phyloP scores from a whole-genome alignment of 2,888 invertebrate species.

The Nasonovia ribisnigri region DNA sequence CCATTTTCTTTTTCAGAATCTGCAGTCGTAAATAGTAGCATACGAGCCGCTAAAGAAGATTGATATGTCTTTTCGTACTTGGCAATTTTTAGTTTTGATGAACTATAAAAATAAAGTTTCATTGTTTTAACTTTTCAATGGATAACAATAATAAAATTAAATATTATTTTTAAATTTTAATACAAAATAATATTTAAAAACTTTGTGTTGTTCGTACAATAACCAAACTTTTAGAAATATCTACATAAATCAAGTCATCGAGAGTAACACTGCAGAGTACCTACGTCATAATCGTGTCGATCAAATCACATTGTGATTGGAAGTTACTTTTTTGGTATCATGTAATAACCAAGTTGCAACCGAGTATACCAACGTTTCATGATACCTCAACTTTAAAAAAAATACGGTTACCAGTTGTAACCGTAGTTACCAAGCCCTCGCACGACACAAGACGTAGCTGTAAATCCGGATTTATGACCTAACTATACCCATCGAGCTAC shows the following conservation, averaged over 20 bases:
- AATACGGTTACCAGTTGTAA: too few species aligned
- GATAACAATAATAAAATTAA: background rate
- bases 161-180: background rate
- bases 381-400: too few species aligned
- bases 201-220: background rate
- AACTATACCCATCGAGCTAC: too few species aligned
- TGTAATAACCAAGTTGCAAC: too few species aligned
- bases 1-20: constrained; percentile 25
- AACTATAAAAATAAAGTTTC: constrained; percentile 24
- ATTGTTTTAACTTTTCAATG: background rate
- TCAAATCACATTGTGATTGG: too few species aligned
- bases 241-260: background rate
- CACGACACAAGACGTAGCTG: too few species aligned
- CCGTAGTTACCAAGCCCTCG: too few species aligned
- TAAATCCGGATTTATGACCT: too few species aligned
- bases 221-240: background rate
- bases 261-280: too few species aligned
- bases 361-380: too few species aligned
- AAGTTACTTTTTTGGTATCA: too few species aligned
- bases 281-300: too few species aligned
- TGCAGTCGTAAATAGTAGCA: constrained; percentile 19
- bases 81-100: constrained; percentile 47
- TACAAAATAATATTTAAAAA: background rate
- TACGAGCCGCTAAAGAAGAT: constrained; percentile 50
- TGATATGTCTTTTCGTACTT: constrained; percentile 57